Base-by-base conservation (phyloP, 2,888 invertebrate genomes). In the Machimus rusticus region DNA sequence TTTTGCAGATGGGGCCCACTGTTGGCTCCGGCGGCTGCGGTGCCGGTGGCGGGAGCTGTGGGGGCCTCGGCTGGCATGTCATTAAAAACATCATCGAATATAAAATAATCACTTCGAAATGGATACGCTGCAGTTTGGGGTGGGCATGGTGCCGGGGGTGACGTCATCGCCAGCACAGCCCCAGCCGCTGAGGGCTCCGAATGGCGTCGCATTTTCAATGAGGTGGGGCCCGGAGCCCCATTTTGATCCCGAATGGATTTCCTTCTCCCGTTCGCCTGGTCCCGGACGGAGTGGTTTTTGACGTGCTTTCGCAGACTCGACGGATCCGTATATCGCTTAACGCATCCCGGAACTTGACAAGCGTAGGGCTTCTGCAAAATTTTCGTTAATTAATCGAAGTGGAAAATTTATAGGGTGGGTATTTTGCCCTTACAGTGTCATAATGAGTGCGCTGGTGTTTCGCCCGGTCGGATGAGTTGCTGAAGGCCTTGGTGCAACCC, bases 371-470 rank as follows among this genome's bases (percentile, higher is more conserved):
- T 97, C 97, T 98, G 93, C 88, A 74, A 88, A 86, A 46, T 46
- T 87, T 88, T 78, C n/a, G 88, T 87, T 51, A 86, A 39, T 86
- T n/a, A 88, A 9, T 12, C 82, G 76, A 76, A 76, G 14, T 76
- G 34, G 76, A 76, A 14, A 37, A 31, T 34, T 34, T 31, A 76
- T 34, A 1, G 34, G 34, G 9, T 66, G n/a, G 31, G 57, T 34
- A 74, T 46, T 37, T 39, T 0, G 43, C 43, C 16, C 86, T 95
- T 94, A 99, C 99, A 92, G 98, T 98, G 93, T 99, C 99, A 90
- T 98, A 98, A 93, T 99, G 99, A 1, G 99, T 99, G 90, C 99
- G 94, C 93, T 99, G 99, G 93, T 99, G 99, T 93, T 99, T 99
- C 8, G 99, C 99, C 85, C 99, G 94, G 92, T 99, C 99, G 0